Conservation (phyloP, 2,888 invertebrate species). For the Orchestes rusci region DNA sequence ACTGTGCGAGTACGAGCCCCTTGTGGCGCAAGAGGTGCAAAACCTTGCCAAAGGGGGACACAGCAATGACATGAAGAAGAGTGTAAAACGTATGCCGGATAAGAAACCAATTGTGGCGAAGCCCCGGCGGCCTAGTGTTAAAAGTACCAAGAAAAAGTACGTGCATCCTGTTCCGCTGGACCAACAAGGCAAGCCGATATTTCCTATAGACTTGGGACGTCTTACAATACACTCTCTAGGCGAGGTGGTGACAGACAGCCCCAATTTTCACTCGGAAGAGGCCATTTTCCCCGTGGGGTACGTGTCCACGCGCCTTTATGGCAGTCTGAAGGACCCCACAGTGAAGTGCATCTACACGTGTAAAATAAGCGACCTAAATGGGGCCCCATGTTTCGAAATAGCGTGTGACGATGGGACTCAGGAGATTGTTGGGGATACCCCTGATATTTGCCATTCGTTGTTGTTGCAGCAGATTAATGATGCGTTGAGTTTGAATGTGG, state of each 20-base stretch:
- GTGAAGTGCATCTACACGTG: conserved; percentile 71
- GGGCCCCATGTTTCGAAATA: conserved; percentile 69
- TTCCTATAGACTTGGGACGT: conserved; percentile 63
- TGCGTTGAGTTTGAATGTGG: conserved; percentile 46
- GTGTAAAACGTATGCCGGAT: conserved; percentile 30
- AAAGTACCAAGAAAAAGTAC: conserved; percentile 44
- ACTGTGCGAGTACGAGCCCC: conserved; percentile 59
- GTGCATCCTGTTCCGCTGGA: conserved; percentile 61
- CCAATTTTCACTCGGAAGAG: conserved; percentile 63
- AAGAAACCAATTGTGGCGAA: conserved; percentile 28
- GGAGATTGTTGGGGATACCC: conserved; percentile 59
- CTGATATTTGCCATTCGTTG: conserved; percentile 64
- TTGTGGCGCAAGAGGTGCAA: conserved; percentile 41
- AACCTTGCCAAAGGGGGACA: conserved; percentile 35
- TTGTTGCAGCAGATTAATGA: conserved; percentile 59
- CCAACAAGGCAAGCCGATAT: conserved; percentile 59
- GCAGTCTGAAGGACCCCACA: conserved; percentile 61
- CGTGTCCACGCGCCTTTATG: conserved; percentile 68
- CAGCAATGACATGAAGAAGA: conserved; percentile 31
- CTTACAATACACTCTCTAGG: conserved; percentile 68
- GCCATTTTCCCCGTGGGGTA: conserved; percentile 72
- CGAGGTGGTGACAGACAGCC: conserved; percentile 61
- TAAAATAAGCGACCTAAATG: conserved; percentile 67
- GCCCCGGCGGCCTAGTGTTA: conserved; percentile 31
- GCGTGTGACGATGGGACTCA: conserved; percentile 65